Conservation (phyloP, 2,113 vertebrate species). For the Sceloporus undulatus region DNA sequence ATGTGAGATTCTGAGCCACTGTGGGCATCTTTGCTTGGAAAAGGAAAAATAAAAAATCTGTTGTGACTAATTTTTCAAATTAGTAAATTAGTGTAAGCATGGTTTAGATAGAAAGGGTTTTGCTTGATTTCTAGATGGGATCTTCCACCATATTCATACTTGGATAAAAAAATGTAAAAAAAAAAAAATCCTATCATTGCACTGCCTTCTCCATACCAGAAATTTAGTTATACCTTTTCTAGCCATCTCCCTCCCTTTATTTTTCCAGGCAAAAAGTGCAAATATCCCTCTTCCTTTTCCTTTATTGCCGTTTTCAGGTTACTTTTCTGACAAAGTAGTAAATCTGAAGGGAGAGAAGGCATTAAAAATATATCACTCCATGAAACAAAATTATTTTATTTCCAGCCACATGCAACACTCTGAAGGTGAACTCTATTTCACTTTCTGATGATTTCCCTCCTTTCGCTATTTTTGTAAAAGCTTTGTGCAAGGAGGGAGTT, state of each 20-base stretch:
- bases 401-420: conserved; percentile 64
- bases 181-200: background rate
- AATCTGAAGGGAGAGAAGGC: conserved; percentile 64
- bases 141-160: conserved; percentile 18
- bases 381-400: conserved; percentile 75
- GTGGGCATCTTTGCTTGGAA: background rate
- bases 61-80: background rate
- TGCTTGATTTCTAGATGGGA: background rate
- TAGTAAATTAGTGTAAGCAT: background rate
- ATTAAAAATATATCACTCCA: conserved; percentile 65
- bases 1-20: background rate
- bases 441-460: conserved; percentile 54
- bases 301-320: conserved; percentile 57
- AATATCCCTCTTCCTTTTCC: conserved; percentile 28
- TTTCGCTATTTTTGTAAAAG: conserved; percentile 53
- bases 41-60: background rate
- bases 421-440: conserved; percentile 73
- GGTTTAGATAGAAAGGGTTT: background rate
- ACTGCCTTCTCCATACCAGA: background rate
- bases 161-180: conserved; percentile 27
- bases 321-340: conserved; percentile 60
- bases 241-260: background rate
- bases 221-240: background rate
- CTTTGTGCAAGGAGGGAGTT: conserved; percentile 33
- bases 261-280: background rate